These are phyloP conservation scores for Augochlorella aurata DNA, from an alignment of 2,888 invertebrate species.

Conservation along the genomic window DNA sequence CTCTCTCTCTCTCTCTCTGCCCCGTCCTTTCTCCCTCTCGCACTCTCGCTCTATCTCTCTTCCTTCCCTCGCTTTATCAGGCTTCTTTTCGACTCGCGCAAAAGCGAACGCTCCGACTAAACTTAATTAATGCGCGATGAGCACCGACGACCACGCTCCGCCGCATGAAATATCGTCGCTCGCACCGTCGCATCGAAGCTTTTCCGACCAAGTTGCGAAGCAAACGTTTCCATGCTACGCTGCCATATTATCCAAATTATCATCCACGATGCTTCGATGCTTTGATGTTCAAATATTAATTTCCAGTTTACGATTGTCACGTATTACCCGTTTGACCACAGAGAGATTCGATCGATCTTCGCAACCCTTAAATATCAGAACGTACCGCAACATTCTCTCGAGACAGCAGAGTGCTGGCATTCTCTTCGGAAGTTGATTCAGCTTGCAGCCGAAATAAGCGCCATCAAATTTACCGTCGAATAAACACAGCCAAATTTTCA, in stretches of 20 bases:
- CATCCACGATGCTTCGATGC: no score
- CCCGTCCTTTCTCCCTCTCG: not conserved
- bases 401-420: no score
- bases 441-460: not conserved
- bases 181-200: not conserved
- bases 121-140: conserved; percentile 54
- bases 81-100: conserved; percentile 47
- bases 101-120: conserved; percentile 42
- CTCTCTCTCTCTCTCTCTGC: not conserved
- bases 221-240: not conserved
- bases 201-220: not conserved
- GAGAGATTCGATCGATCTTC: no score
- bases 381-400: no score
- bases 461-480: not conserved
- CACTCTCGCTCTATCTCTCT: not conserved
- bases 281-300: no score
- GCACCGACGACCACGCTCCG: conserved; percentile 7
- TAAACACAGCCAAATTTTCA: not conserved
- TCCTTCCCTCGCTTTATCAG: conserved; percentile 21
- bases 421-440: no score
- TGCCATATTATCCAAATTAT: not conserved
- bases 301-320: no score
- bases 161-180: conserved; percentile 25
- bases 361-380: no score
- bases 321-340: no score